phyloP scores from a whole-genome alignment of 2,888 invertebrate species.

The Thymelicus lineola region DNA sequence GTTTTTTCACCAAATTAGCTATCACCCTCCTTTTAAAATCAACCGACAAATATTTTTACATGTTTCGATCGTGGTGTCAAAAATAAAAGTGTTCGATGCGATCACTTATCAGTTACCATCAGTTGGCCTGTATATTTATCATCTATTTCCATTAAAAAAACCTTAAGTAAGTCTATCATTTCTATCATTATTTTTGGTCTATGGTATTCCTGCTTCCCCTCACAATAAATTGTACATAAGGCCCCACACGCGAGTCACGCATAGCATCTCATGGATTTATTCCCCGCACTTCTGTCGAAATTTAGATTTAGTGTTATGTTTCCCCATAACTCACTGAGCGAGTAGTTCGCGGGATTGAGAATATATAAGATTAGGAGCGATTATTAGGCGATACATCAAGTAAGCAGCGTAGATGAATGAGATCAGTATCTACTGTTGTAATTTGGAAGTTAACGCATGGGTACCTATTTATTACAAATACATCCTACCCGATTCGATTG shows the following conservation, averaged over 20 bases:
- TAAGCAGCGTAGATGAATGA: slow-evolving; percentile 6
- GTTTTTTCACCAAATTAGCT: too few relatives aligned
- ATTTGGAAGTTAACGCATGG: background rate
- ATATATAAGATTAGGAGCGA: slow-evolving; percentile 49
- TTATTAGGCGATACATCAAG: slow-evolving; percentile 43
- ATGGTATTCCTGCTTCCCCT: slow-evolving; percentile 64
- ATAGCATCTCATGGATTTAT: slow-evolving; percentile 83
- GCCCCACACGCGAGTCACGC: slow-evolving; percentile 78
- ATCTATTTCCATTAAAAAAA: background rate
- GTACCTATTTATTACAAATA: too few relatives aligned
- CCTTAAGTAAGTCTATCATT: background rate
- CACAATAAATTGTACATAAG: slow-evolving; percentile 78
- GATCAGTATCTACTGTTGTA: background rate
- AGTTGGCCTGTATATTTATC: too few relatives aligned
- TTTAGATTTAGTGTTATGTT: slow-evolving; percentile 82
- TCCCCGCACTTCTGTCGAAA: slow-evolving; percentile 81
- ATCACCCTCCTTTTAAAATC: too few relatives aligned
- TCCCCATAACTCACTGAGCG: slow-evolving; percentile 67
- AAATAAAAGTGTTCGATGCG: too few relatives aligned
- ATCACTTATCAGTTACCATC: too few relatives aligned
- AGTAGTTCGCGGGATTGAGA: slow-evolving; percentile 57
- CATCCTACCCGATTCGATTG: too few relatives aligned
- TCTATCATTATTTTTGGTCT: slow-evolving; percentile 6
- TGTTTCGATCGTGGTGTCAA: too few relatives aligned
- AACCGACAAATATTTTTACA: too few relatives aligned